Base-by-base conservation (phyloP, 2,113 vertebrate genomes). In the Lepisosteus osseus region DNA sequence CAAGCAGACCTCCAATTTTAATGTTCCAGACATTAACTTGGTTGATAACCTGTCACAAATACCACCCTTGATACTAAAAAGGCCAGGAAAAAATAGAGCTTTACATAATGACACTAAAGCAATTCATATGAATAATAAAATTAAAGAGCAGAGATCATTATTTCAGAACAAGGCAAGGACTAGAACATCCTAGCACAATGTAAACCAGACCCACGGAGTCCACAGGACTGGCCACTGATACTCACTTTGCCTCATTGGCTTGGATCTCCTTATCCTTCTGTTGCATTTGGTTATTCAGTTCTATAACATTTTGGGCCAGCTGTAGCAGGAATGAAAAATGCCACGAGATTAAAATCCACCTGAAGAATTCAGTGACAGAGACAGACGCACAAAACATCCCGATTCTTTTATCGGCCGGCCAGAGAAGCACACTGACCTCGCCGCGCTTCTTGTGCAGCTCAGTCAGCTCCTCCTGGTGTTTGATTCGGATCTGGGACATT, bases 361-460 rank as follows among this genome's bases (percentile, higher is more conserved):
- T 12, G 3, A 66, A 7, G 15, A 14, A 3, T 15, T 14, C 29
- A 29, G 29, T 1, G 29, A 29, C 29, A 54, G 15, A 14, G 80
- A 14, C 7, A 43, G 43, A 15, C 9, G 59, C 3, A 67, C 11
- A 47, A 7, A 17, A 47, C 5, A 65, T 45, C 61, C 14, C 0
- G 43, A 6, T 42, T 42, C n/a, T 47, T 54, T 29, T 11, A 59
- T 4, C 40, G n/a, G 54, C 6, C 17, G 43, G 65, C 9, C 8
- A 29, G 29, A 29, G 29, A 29, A 29, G 29, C 29, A 15, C 65
- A 51, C 85, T 74, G 78, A 99, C 97, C 95, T 99, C 97, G 17
- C 97, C 97, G 67, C 97, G 90, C 66, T 98, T 99, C 89, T 99
- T 99, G 84, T 99, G 97, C 61, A 99, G 87, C 71, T 99, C 96